Evolutionary conservation across 2,113 vertebrate species (phyloP), one percentile per base, ranked within the genome.

Genomic region (Rhodinocichla rosea): DNA sequence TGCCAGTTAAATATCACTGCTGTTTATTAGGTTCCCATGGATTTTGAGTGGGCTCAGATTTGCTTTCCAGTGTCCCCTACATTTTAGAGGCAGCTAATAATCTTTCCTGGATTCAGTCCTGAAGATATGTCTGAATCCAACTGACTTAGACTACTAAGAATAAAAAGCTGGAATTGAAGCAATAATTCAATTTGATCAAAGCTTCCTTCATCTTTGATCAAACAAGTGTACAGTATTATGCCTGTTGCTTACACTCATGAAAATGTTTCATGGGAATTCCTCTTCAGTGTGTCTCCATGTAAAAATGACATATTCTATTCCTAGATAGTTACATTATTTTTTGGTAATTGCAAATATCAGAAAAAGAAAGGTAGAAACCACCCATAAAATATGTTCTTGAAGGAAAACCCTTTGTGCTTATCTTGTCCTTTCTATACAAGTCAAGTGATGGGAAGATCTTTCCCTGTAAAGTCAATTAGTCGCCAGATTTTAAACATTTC

Each of bases 21-120:
- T 93, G 59, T 89, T 95, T 94, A 67, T 95, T 94, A 81, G 42
- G 64, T 92, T 97, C 68, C 60, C 71, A 83, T 1, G 3, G 71
- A 96, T 74, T 92, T 70, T 94, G 84, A 89, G 83, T 93, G 64
- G 88, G 77, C 90, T 95, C 94, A 75, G 44, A 92, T 87, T 94
- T 91, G n/a, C 64, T 87, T 92, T 83, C 33, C 5, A 19, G 8
- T 75, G 59, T 65, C 83, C 15, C 45, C 30, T 86, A 22, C 19
- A 59, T 83, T 35, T 91, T 86, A 78, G 32, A 83, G 70, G 22
- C 53, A 89, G 13, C 15, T 89, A 86, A 60, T 77, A 80, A 42
- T 86, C 37, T 85, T 85, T 75, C 15, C 71, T 94, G 52, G 57
- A 68, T 86, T 87, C 53, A 67, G 27, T 80, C 55, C 59, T 74